Evolutionary conservation across 2,888 invertebrate species (phyloP).

Genomic region (Parelbella ahira): DNA sequence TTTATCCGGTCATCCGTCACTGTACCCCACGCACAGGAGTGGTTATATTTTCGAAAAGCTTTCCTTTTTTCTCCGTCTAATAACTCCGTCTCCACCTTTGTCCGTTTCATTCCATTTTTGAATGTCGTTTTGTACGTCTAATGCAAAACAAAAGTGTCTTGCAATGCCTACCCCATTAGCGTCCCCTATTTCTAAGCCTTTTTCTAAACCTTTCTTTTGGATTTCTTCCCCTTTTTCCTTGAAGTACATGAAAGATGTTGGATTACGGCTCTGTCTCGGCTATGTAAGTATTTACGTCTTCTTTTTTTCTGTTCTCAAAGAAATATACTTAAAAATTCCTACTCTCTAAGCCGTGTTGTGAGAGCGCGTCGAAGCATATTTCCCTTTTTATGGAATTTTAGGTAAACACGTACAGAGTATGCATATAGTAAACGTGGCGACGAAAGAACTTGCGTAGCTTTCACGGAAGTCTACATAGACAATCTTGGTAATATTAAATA

Average conservation of each 20-base stretch:
- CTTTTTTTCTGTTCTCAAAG: conserved; percentile 9
- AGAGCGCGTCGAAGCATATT: conserved; percentile 7
- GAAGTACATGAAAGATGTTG: conserved; percentile 24
- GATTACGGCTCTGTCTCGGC: conserved; percentile 19
- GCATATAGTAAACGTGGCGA: too few species aligned
- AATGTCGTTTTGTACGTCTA: conserved; percentile 21
- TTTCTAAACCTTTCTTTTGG: conserved; percentile 23
- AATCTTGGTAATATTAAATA: too few species aligned
- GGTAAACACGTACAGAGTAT: background rate
- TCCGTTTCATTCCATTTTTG: conserved; percentile 18
- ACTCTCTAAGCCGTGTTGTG: conserved; percentile 3
- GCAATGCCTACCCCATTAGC: conserved; percentile 20
- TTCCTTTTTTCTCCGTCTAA: too few species aligned
- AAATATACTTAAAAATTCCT: conserved; percentile 14
- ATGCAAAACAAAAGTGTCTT: conserved; percentile 22
- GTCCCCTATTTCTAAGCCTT: conserved; percentile 23
- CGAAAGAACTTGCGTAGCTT: too few species aligned
- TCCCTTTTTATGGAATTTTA: background rate
- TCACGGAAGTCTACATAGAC: too few species aligned
- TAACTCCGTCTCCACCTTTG: too few species aligned
- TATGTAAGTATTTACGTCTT: conserved; percentile 7
- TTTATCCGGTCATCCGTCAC: too few species aligned
- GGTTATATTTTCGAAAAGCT: too few species aligned
- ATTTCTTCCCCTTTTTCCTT: conserved; percentile 25
- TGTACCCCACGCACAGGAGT: too few species aligned